Evolutionary conservation across 2,113 vertebrate species (phyloP).

Genomic region (Sinocyclocheilus anshuiensis): DNA sequence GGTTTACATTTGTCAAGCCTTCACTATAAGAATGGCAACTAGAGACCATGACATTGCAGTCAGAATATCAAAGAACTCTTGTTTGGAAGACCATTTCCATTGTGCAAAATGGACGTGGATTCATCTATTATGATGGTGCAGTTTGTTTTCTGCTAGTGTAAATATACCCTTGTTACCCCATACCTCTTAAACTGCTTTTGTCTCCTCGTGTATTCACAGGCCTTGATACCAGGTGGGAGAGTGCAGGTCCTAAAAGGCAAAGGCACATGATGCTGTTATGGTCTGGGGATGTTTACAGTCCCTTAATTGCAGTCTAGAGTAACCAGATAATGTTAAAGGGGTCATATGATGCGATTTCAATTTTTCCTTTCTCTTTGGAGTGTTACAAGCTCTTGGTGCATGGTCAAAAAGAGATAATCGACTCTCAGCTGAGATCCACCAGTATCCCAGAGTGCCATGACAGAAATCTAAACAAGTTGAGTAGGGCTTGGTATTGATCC

Average conservation of each 20-base stretch:
- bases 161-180: not conserved
- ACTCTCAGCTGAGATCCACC: not conserved
- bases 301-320: not conserved
- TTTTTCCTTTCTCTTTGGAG: no score
- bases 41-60: not conserved
- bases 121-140: not conserved
- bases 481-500: conserved; percentile 10
- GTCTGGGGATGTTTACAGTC: not conserved
- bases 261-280: conserved; percentile 28
- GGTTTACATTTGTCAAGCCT: not conserved
- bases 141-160: not conserved
- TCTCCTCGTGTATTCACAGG: conserved; percentile 68
- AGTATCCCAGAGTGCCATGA: not conserved
- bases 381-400: no score
- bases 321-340: not conserved
- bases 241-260: conserved; percentile 58
- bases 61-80: not conserved
- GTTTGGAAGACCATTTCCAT: not conserved
- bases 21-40: not conserved
- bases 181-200: conserved; percentile 71
- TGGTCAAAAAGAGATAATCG: not conserved
- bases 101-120: not conserved
- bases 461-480: not conserved
- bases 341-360: no score
- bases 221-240: conserved; percentile 67